phyloP scores from a whole-genome alignment of 2,888 invertebrate species.

The Craniophora ligustri region DNA sequence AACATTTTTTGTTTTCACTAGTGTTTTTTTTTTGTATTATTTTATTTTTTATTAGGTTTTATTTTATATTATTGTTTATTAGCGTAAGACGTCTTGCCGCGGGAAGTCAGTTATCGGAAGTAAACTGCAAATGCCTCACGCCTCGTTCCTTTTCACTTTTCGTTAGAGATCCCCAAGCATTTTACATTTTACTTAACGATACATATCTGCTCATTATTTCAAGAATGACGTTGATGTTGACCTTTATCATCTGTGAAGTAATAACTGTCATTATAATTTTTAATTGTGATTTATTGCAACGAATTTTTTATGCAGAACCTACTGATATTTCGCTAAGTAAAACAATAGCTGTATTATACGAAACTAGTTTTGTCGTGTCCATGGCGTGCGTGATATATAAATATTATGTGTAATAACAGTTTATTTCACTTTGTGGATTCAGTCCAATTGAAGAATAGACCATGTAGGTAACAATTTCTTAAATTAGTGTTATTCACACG shows the following conservation, averaged over 20 bases:
- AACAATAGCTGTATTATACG: conserved; percentile 25
- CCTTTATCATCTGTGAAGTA: conserved; percentile 38
- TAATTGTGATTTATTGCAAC: background rate
- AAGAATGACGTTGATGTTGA: background rate
- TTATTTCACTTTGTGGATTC: conserved; percentile 23
- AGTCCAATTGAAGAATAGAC: conserved; percentile 12
- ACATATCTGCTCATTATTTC: conserved; percentile 13
- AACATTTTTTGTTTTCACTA: conserved; percentile 51
- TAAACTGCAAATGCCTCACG: conserved; percentile 65
- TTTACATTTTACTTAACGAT: conserved; percentile 57
- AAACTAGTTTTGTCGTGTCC: conserved; percentile 36
- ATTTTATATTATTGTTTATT: conserved; percentile 50
- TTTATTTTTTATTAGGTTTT: conserved; percentile 41
- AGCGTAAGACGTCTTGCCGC: conserved; percentile 72
- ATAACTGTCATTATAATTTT: conserved; percentile 19
- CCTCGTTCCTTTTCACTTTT: conserved; percentile 82
- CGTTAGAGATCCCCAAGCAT: conserved; percentile 50
- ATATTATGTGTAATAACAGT: conserved; percentile 44
- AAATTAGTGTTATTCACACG: conserved; percentile 10
- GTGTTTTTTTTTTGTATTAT: conserved; percentile 43
- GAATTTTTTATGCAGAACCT: conserved; percentile 27
- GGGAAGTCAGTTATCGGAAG: conserved; percentile 79
- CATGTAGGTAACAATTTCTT: conserved; percentile 2
- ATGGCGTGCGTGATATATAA: conserved; percentile 57
- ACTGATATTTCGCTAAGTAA: background rate